Evolutionary conservation across 2,113 vertebrate species (phyloP), one percentile per base, ranked within the genome.

Genomic region (Morone chrysops): DNA sequence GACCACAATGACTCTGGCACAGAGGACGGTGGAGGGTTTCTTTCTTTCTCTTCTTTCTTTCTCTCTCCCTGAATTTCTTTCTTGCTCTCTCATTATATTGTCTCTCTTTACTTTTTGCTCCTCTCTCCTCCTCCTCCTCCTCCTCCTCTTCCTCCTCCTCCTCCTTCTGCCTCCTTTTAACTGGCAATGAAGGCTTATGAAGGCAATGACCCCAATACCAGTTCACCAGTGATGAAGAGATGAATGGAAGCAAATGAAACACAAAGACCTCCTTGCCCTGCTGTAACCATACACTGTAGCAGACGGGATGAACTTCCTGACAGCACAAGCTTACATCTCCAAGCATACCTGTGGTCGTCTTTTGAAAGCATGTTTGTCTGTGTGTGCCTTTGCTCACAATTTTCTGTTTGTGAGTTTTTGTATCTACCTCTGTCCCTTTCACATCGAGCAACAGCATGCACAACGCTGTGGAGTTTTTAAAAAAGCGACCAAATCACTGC

Each of bases 1-100:
- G 50, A 41, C 53, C 68, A 92, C 86, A 92, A 91, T 90, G 83
- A 87, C 82, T 80, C 81, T 91, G 92, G 89, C 91, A 91, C 76
- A 70, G 82, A 53, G 80, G 71, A 60, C n/a, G 12, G 45, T 79
- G 69, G 69, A 89, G 80, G 77, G 75, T 60, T 79, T 82, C 80
- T 89, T 82, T 86, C 71, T 85, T 72, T 86, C 73, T 70, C 31
- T 31, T 4, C 31, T 31, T 31, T 31, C 31, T 31, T 31, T 31
- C 31, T 31, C 53, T 75, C 75, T 78, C 70, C 56, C 56, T 65
- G 81, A 83, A 86, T 90, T 79, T 85, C 83, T 75, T 75, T 83
- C 61, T 84, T 88, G 80, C 82, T 78, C 78, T 81, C 67, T 81
- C 61, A 81, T 86, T 90, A 72, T 86, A 50, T 72, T 89, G 59